These are phyloP conservation scores for Microplitis manilae DNA, from an alignment of 2,888 invertebrate genomes.

Conservation along the genomic window DNA sequence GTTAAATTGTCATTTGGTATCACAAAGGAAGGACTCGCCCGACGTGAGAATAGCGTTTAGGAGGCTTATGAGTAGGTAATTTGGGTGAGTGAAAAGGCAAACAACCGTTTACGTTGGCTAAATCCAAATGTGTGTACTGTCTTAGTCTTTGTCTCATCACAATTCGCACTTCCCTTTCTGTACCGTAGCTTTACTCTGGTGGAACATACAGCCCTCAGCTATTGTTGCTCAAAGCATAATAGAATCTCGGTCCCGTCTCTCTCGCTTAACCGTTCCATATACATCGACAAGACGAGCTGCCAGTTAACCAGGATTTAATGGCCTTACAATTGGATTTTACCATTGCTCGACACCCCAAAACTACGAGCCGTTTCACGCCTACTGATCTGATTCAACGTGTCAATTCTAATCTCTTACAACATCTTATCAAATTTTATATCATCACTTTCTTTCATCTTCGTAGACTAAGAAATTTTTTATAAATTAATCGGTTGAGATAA, in stretches of 20 bases:
- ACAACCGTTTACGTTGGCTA: constrained; percentile 57
- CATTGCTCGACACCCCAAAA: constrained; percentile 64
- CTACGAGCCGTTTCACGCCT: constrained; percentile 67
- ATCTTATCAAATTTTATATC: constrained; percentile 5
- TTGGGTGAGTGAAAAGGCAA: constrained; percentile 70
- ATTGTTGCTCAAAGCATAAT: constrained; percentile 72
- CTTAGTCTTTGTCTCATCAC: constrained; percentile 46
- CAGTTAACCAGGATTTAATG: constrained; percentile 70
- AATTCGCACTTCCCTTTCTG: constrained; percentile 48
- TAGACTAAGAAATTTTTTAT: too few relatives aligned
- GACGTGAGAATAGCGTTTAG: constrained; percentile 68
- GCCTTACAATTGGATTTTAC: constrained; percentile 72
- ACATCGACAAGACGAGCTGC: constrained; percentile 48
- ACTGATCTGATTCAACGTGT: constrained; percentile 56
- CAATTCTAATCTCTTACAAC: neutral
- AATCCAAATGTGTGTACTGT: constrained; percentile 29
- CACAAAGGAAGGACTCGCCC: constrained; percentile 69
- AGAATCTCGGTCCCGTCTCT: constrained; percentile 66
- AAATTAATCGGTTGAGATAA: too few relatives aligned
- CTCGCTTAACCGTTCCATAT: constrained; percentile 34
- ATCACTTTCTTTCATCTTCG: neutral
- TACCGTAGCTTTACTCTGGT: constrained; percentile 63
- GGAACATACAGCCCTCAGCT: constrained; percentile 70
- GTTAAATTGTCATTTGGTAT: constrained; percentile 72
- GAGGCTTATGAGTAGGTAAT: constrained; percentile 63